phyloP scores from a whole-genome alignment of 2,797 vertebrate species.

The Balearica regulorum region DNA sequence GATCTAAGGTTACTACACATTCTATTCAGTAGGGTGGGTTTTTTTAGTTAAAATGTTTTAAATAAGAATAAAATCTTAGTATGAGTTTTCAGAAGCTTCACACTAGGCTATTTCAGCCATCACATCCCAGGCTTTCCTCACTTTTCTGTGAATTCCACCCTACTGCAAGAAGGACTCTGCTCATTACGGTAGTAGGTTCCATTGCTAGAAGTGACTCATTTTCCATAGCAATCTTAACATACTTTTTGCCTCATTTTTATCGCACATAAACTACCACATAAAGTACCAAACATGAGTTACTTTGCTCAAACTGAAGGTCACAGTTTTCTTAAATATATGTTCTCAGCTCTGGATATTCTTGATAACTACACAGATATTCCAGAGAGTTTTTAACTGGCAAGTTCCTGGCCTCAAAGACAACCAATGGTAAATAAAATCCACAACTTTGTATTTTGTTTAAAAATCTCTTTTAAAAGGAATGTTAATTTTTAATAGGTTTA shows the following conservation, averaged over 20 bases:
- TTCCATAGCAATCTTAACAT: not conserved
- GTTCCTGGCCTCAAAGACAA: not conserved
- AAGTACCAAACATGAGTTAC: not conserved
- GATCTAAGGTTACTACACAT: not conserved
- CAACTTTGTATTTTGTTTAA: not conserved
- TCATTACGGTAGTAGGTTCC: not conserved
- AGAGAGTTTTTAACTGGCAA: not conserved
- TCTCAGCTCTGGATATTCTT: not conserved
- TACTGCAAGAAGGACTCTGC: not conserved
- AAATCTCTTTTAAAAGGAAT: not conserved
- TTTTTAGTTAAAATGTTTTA: not conserved
- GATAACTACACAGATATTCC: not conserved
- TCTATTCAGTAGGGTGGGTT: not conserved
- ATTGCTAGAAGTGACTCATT: not conserved
- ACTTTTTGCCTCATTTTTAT: not conserved
- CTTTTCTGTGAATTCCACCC: not conserved
- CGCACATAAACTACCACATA: not conserved
- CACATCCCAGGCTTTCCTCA: not conserved
- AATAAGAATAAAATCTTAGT: not conserved
- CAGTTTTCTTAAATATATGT: not conserved
- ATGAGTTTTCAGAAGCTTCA: not conserved
- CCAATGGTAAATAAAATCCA: not conserved
- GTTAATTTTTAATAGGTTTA: not conserved
- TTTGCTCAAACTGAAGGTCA: not conserved
- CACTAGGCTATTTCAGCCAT: not conserved